Percentiles rank a stretch among this genome's conserved stretches.
Evolutionary conservation across 1,140 invertebrate species (phyloP).

Genomic region (Micrasema longulum): DNA sequence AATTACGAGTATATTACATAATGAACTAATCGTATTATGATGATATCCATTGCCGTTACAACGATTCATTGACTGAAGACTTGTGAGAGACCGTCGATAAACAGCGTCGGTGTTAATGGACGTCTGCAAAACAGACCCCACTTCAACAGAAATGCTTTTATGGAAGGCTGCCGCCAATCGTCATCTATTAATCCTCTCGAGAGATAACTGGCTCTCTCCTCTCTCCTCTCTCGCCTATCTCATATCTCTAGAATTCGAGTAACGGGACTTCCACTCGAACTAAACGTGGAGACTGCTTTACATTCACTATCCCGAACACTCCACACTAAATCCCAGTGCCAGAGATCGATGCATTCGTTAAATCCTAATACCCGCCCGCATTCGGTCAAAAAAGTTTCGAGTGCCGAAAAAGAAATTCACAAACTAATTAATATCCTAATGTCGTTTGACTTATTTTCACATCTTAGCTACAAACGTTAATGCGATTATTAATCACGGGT

Average conservation of each 20-base stretch:
- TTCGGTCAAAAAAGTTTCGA: slow-evolving; percentile 8
- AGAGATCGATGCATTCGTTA: slow-evolving; percentile 32
- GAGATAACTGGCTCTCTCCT: slow-evolving; percentile 8
- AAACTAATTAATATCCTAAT: background rate
- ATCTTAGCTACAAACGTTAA: background rate
- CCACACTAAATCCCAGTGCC: background rate
- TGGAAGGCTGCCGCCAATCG: slow-evolving; percentile 27
- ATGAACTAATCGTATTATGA: background rate
- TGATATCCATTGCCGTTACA: background rate
- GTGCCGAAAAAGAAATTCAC: slow-evolving; percentile 6
- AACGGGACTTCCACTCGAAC: slow-evolving; percentile 12
- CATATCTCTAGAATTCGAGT: background rate
- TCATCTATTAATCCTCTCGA: slow-evolving; percentile 30
- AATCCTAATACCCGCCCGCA: slow-evolving; percentile 7
- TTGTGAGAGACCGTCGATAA: slow-evolving; percentile 4
- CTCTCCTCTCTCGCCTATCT: background rate
- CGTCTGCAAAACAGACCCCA: slow-evolving; percentile 3
- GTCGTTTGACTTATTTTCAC: slow-evolving; percentile 2
- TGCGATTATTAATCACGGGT: too few species aligned
- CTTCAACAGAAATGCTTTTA: slow-evolving; percentile 23
- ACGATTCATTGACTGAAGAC: background rate
- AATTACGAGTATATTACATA: too few species aligned
- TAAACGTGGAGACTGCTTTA: slow-evolving; percentile 17
- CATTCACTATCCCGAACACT: background rate
- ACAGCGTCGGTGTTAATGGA: slow-evolving; percentile 26